phyloP scores from a whole-genome alignment of 2,113 vertebrate genomes.

The Erinaceus europaeus region DNA sequence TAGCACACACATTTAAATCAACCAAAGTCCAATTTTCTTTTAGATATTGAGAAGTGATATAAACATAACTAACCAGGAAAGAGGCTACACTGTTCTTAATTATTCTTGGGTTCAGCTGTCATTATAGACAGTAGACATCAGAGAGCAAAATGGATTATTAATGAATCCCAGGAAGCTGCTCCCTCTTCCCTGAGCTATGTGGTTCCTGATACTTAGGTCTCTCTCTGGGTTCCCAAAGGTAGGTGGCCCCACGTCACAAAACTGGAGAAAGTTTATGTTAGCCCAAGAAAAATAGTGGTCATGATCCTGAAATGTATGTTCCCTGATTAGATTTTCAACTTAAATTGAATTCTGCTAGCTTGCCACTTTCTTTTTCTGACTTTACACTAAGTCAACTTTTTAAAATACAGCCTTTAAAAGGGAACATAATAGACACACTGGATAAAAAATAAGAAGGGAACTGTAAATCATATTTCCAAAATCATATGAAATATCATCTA shows the following conservation, averaged over 20 bases:
- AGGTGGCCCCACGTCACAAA: not conserved
- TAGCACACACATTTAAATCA: not conserved
- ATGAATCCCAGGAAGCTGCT: not conserved
- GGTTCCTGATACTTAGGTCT: rapidly evolving
- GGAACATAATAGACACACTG: conserved; percentile 33
- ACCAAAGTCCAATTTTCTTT: not conserved
- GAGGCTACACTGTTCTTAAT: not conserved
- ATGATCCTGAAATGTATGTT: not conserved
- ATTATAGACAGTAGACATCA: not conserved
- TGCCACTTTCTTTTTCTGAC: conserved; percentile 37
- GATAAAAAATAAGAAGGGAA: conserved; percentile 51
- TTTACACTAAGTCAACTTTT: conserved; percentile 50
- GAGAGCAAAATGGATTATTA: not conserved
- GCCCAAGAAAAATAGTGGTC: not conserved
- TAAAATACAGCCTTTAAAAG: conserved; percentile 46
- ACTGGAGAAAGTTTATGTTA: not conserved
- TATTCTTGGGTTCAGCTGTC: not conserved
- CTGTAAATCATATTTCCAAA: conserved; percentile 42
- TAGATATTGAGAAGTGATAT: not conserved
- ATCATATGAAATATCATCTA: not conserved
- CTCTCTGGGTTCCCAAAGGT: not conserved
- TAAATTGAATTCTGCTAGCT: not conserved
- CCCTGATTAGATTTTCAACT: not conserved
- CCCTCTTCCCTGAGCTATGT: not conserved
- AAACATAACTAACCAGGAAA: not conserved